Evolutionary conservation across 2,113 vertebrate species (phyloP).

Genomic region (Lanius collurio): DNA sequence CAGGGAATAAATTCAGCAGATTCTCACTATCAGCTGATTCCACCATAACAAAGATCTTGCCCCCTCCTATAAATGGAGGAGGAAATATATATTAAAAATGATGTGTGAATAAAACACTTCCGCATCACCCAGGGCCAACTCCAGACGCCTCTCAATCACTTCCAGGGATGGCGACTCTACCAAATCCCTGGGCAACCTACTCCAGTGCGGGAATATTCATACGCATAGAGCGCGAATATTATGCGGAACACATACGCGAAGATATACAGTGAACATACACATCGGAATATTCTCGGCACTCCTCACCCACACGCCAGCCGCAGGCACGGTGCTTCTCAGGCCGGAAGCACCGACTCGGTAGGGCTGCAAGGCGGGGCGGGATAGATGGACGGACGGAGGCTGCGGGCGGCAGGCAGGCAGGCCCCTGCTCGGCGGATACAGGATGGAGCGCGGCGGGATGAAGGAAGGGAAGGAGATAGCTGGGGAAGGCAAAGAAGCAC

Average conservation of each 20-base stretch:
- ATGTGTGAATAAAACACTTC: neutral
- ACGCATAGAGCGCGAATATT: rapidly evolving
- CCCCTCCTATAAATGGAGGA: rapidly evolving
- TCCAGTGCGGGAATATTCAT: rapidly evolving
- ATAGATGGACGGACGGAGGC: rapidly evolving
- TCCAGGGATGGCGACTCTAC: neutral
- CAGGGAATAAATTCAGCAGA: neutral
- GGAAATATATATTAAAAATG: neutral
- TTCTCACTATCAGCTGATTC: neutral
- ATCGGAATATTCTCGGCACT: neutral
- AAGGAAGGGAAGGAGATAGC: neutral
- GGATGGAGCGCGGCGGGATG: too few relatives aligned
- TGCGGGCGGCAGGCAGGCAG: too few relatives aligned
- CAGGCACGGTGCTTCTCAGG: neutral
- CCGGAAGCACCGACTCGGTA: neutral
- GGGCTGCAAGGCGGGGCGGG: neutral
- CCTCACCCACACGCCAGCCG: neutral
- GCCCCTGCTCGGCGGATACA: neutral
- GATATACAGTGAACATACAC: rapidly evolving
- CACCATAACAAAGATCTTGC: neutral
- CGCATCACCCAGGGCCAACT: neutral
- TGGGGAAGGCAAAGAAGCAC: neutral
- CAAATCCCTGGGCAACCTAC: neutral
- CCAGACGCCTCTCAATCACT: neutral
- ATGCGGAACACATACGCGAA: rapidly evolving